phyloP scores from a whole-genome alignment of 2,888 invertebrate genomes.

The Xestia rhomboidea region DNA sequence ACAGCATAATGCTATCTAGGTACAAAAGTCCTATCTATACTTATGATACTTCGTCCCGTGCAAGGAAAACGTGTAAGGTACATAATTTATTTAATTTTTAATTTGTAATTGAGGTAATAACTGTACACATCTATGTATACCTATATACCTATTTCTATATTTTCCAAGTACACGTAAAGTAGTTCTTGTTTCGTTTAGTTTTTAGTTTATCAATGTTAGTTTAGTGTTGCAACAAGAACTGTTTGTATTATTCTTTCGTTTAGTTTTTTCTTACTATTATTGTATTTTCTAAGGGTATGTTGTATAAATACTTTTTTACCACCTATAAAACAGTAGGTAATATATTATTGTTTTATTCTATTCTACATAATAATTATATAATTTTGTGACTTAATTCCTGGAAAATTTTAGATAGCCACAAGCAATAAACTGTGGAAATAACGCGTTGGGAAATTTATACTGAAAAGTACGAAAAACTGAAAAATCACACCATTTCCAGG shows the following conservation, averaged over 20 bases:
- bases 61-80: neutral
- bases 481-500: too few relatives aligned
- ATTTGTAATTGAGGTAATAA: neutral
- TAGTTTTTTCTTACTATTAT: neutral
- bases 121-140: neutral
- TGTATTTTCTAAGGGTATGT: neutral
- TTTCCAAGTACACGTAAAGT: neutral
- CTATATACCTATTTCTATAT: neutral
- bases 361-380: too few relatives aligned
- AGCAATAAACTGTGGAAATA: too few relatives aligned
- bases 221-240: neutral
- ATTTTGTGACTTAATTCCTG: too few relatives aligned
- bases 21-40: neutral
- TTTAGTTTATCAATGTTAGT: neutral
- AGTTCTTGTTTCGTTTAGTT: neutral
- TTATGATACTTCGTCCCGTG: neutral
- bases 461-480: too few relatives aligned
- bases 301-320: too few relatives aligned
- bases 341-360: too few relatives aligned
- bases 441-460: too few relatives aligned
- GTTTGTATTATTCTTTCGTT: too few relatives aligned
- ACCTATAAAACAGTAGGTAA: too few relatives aligned
- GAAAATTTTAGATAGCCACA: too few relatives aligned
- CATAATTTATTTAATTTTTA: too few relatives aligned
- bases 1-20: neutral